Evolutionary conservation across 2,113 vertebrate species (phyloP).

Genomic region (Crotalus tigris): DNA sequence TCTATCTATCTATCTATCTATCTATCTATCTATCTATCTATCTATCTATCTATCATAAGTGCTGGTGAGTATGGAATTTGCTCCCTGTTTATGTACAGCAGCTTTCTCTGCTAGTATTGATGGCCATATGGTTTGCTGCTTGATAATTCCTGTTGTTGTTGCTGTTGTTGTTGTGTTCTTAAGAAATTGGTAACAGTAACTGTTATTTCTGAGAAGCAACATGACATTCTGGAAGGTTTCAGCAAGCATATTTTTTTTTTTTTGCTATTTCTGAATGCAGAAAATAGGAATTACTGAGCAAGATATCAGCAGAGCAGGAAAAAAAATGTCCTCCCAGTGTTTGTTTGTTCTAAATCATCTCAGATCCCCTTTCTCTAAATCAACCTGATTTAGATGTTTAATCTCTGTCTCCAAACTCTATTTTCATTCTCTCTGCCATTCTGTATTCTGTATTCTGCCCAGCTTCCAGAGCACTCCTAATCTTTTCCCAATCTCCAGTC

Average conservation of each 20-base stretch:
- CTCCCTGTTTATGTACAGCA: background rate
- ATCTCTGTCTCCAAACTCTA: background rate
- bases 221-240: background rate
- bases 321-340: background rate
- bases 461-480: background rate
- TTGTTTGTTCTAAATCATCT: background rate
- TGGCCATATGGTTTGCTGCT: background rate
- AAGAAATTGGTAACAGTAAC: background rate
- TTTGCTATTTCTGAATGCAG: background rate
- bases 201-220: background rate
- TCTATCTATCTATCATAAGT: background rate
- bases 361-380: background rate
- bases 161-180: background rate
- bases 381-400: background rate
- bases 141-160: background rate
- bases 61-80: background rate
- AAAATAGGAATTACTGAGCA: background rate
- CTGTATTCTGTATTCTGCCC: background rate
- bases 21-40: no score
- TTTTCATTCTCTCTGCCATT: background rate
- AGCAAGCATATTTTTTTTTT: background rate
- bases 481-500: background rate
- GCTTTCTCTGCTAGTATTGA: background rate
- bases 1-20: no score
- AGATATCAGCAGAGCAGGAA: background rate